Conservation (phyloP, 2,113 vertebrate species). For the Grallaria varia region DNA sequence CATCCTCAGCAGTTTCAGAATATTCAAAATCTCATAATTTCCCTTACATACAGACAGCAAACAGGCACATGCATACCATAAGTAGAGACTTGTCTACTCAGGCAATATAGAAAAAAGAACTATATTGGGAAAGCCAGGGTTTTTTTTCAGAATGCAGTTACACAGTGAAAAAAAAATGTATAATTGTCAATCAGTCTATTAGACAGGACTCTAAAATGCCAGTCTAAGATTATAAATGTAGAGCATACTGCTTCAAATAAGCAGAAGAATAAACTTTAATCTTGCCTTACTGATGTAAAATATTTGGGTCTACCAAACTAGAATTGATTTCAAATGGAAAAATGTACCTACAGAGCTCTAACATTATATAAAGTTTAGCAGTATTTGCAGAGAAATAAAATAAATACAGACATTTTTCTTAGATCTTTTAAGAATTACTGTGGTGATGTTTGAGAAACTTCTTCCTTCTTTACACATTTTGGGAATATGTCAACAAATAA, state of each 20-base stretch:
- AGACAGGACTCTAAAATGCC: neutral
- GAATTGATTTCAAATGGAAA: neutral
- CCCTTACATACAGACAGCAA: neutral
- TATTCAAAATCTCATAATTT: neutral
- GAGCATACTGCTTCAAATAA: neutral
- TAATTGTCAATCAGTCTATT: neutral
- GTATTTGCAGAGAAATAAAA: neutral
- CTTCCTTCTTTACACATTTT: neutral
- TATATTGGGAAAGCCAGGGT: neutral
- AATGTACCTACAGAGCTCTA: neutral
- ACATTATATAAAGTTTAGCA: neutral
- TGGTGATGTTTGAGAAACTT: neutral
- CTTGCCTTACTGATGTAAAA: neutral
- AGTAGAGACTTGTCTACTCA: neutral
- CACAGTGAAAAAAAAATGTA: neutral
- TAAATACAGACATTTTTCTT: neutral
- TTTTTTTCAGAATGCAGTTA: neutral
- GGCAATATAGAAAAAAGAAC: neutral
- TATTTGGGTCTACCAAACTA: neutral
- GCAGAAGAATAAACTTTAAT: neutral
- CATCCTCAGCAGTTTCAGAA: neutral
- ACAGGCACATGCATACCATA: neutral
- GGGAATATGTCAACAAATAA: neutral
- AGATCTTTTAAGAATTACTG: neutral
- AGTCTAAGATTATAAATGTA: neutral